Conservation (phyloP, 35 echinoderm and acorn worm species). For the Amphiura filiformis region DNA sequence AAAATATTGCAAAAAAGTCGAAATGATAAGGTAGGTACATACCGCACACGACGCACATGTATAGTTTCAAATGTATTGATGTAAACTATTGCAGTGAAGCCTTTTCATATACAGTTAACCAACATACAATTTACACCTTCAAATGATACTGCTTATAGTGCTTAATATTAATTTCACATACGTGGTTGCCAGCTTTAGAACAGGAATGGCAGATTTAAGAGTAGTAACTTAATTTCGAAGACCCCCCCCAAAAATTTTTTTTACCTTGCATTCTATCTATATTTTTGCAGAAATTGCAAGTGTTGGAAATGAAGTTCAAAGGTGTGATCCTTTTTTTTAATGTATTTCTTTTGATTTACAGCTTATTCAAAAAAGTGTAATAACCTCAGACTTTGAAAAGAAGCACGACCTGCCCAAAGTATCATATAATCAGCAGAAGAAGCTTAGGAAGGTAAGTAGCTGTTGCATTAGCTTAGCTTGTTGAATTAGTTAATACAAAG, state of each 20-base stretch:
- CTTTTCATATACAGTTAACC: not conserved
- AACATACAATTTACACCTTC: not conserved
- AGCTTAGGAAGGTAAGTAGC: conserved; percentile 55
- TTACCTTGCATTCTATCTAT: too few species aligned
- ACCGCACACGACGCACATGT: too few species aligned
- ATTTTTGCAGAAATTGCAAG: too few species aligned
- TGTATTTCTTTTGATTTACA: conserved; percentile 24
- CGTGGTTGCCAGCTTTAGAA: too few species aligned
- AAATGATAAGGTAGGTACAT: conserved; percentile 14
- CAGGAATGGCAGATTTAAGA: too few species aligned
- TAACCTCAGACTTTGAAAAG: conserved; percentile 76
- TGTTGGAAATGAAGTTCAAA: too few species aligned
- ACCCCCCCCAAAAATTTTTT: too few species aligned
- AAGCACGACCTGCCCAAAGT: conserved; percentile 47
- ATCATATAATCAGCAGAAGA: conserved; percentile 37
- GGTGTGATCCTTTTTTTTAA: too few species aligned
- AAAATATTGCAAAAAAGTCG: conserved; percentile 37
- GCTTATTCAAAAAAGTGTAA: conserved; percentile 74
- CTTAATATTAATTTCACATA: not conserved
- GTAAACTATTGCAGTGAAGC: too few species aligned
- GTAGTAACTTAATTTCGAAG: too few species aligned
- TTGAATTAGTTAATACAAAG: not conserved
- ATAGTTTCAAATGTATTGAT: not conserved
- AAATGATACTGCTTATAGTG: not conserved
- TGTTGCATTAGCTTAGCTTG: not conserved